Evolutionary conservation across 2,113 vertebrate genomes (phyloP), one percentile per base, ranked within the genome.

Genomic region (Zosterops pallidus): DNA sequence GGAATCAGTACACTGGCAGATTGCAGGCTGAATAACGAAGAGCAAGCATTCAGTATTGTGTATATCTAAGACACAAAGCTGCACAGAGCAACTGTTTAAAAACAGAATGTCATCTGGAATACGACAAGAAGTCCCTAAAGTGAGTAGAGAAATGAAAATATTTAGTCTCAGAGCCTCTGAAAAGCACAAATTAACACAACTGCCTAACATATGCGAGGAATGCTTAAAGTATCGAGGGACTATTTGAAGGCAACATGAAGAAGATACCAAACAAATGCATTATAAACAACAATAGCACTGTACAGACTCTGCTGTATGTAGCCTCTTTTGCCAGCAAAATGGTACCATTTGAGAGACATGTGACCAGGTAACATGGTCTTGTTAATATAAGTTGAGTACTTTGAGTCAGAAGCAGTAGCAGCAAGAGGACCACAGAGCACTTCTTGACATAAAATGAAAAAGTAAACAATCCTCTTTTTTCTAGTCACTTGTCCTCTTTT

Each of bases 91-190:
- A 55, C 57, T 82, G 69, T 67, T 44, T 64, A n/a, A 86, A 71
- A 75, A 6, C 53, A 78, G 64, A 76, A 71, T 72, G 82, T 78
- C 41, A 89, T 77, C 47, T 87, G 49, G 53, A 96, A 82, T n/a
- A 96, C 56, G 62, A 84, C 35, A 92, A 91, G 28, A 88, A 92
- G 79, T 91, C 94, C 83, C 89, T 50, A 49, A 87, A 79, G 83
- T 25, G 37, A 92, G 39, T 23, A 68, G 20, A 92, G 18, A 84
- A 95, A 65, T 63, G 37, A 90, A 93, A 92, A 92, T 86, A 92
- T 80, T 92, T 70, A 70, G 42, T 80, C 68, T 55, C 52, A 39
- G 65, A 75, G 63, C 28, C 70, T 83, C 88, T 83, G 79, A 89
- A 92, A 86, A 92, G 62, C 63, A 83, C 55, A 95, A 90, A 79